Evolutionary conservation across 2,797 vertebrate species (phyloP), one percentile per base, ranked within the genome.

Genomic region (Esox masquinongy): DNA sequence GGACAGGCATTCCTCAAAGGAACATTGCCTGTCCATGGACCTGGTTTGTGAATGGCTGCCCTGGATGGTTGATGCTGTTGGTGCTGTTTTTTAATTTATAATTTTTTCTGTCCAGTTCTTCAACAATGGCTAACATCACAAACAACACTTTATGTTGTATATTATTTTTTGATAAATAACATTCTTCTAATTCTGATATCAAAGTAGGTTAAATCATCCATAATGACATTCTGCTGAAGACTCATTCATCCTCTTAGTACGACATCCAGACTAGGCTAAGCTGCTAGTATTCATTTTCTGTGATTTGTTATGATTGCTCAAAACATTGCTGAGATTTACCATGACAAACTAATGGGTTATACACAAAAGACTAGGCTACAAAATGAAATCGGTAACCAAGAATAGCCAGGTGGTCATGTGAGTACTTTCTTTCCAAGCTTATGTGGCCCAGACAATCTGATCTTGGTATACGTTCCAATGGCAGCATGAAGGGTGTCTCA

Each of bases 401-500:
- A 61, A 61, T 17, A 61, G 24, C 43, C 43, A 47, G 43, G 43
- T 47, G 43, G 43, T 5, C 24, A 61, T 61, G 22, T 61, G 22
- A 26, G 22, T 24, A 14, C 16, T 34, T 16, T 67, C 64, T 8
- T 67, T 31, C 15, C 29, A 36, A 34, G 31, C 56, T 19, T 2
- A 67, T 67, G 31, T 36, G 64, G 31, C 15, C 31, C 64, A 67
- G 64, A 34, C 36, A 14, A 68, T 43, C 68, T 49, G 68, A 70
- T 72, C 29, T 72, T 59, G 49, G 50, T 59, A 56, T 29, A 56
- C 19, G 14, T 76, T 68, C 31, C 43, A 61, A 36, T 9, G 0
- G 36, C 61, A 26, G 31, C 59, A 39, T 73, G 68, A 61, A 22
- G 75, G 61, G 16, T 50, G 4, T 83, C 82, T 82, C 84, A 24